These are phyloP conservation scores for Diplazon laetatorius DNA, from an alignment of 2,888 invertebrate genomes.

Conservation along the genomic window DNA sequence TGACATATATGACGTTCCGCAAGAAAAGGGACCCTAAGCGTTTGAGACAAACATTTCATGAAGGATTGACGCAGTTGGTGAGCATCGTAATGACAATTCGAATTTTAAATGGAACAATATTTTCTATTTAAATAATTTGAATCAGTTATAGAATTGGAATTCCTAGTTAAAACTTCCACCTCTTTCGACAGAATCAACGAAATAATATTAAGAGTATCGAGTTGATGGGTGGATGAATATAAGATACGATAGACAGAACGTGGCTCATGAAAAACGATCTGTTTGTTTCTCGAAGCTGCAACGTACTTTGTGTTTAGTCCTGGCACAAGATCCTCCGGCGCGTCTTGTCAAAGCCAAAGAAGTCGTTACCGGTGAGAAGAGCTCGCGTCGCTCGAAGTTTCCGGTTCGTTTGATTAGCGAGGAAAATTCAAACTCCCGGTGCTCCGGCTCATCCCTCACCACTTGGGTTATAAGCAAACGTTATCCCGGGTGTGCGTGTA, in stretches of 20 bases:
- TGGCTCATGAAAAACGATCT: not conserved
- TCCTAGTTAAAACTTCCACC: too few relatives aligned
- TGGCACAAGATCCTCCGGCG: not conserved
- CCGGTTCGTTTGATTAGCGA: conserved; percentile 50
- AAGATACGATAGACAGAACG: not conserved
- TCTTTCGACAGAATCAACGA: too few relatives aligned
- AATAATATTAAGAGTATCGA: not conserved
- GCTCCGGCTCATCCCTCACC: not conserved
- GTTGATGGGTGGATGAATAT: not conserved
- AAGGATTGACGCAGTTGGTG: too few relatives aligned
- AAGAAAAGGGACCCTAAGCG: too few relatives aligned
- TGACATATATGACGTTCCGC: too few relatives aligned
- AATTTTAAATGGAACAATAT: too few relatives aligned
- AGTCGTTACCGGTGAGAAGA: not conserved
- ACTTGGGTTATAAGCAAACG: conserved; percentile 5
- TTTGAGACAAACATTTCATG: too few relatives aligned
- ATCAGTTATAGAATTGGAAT: too few relatives aligned
- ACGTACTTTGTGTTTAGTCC: conserved; percentile 3
- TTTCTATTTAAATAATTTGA: too few relatives aligned
- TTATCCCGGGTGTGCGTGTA: conserved; percentile 29
- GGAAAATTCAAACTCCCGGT: conserved; percentile 45
- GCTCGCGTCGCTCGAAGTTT: conserved; percentile 43
- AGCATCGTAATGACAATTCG: too few relatives aligned
- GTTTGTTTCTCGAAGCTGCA: not conserved
- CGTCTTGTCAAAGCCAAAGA: conserved; percentile 28